Evolutionary conservation across 2,888 invertebrate genomes (phyloP).

Genomic region (Phengaris alcon): DNA sequence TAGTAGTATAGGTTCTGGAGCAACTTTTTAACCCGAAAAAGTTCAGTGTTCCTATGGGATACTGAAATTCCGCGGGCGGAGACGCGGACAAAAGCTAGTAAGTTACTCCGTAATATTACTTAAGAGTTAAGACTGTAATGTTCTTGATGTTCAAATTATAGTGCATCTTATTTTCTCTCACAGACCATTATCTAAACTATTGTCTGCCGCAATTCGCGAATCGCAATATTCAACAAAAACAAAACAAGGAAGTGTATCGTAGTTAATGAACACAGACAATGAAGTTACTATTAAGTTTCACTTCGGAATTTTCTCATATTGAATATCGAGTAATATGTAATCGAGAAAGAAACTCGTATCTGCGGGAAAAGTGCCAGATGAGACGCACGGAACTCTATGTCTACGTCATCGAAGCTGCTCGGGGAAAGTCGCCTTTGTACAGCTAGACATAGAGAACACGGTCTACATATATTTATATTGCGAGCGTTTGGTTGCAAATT

Average conservation of each 20-base stretch:
- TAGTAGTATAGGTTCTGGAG: too few relatives aligned
- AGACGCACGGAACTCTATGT: conserved; percentile 61
- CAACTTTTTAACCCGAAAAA: too few relatives aligned
- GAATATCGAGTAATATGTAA: conserved; percentile 53
- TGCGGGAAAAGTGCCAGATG: conserved; percentile 68
- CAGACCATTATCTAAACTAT: conserved; percentile 20
- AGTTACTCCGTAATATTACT: too few relatives aligned
- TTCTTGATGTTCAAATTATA: conserved; percentile 7
- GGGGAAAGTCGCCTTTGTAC: conserved; percentile 49
- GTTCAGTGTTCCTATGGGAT: too few relatives aligned
- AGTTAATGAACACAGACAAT: conserved; percentile 36
- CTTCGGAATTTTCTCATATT: conserved; percentile 53
- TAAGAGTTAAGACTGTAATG: background rate
- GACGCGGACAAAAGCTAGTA: too few relatives aligned
- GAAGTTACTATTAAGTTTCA: conserved; percentile 52
- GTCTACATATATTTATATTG: conserved; percentile 39
- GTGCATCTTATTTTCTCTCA: background rate
- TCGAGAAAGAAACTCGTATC: conserved; percentile 59
- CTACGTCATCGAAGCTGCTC: conserved; percentile 44
- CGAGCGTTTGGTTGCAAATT: conserved; percentile 39
- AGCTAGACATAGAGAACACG: conserved; percentile 51
- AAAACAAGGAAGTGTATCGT: conserved; percentile 29
- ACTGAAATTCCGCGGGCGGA: too few relatives aligned
- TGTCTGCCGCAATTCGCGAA: conserved; percentile 2
- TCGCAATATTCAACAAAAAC: conserved; percentile 29